phyloP scores from a whole-genome alignment of 2,888 invertebrate species.

The Notocelia uddmanniana region DNA sequence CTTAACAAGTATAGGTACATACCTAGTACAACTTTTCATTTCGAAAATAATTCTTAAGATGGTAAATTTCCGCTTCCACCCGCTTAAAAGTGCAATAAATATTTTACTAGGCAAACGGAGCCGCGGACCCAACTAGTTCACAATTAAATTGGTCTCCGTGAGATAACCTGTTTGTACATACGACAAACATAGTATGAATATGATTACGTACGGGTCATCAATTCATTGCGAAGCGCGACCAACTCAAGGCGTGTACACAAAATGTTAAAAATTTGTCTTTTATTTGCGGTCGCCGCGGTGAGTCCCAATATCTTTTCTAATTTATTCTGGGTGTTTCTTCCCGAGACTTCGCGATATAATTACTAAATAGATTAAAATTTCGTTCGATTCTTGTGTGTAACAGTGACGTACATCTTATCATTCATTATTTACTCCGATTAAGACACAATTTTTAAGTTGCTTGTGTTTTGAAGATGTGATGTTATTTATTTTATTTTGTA shows the following conservation, averaged over 20 bases:
- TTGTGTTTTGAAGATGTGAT: no score
- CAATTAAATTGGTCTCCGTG: conserved; percentile 5
- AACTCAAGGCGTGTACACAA: conserved; percentile 15
- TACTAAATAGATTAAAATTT: no score
- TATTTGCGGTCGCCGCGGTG: conserved; percentile 23
- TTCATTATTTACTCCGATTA: no score
- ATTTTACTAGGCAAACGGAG: background rate
- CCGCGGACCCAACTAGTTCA: background rate
- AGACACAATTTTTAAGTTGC: no score
- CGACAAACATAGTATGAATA: background rate
- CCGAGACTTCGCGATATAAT: no score
- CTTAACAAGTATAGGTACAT: no score
- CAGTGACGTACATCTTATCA: no score
- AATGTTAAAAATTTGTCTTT: conserved; percentile 29
- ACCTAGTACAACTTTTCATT: no score
- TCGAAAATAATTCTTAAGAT: background rate
- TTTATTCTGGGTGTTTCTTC: no score
- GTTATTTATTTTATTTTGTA: no score
- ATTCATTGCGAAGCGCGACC: conserved; percentile 1
- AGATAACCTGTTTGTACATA: conserved; percentile 29
- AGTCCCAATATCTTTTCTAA: background rate
- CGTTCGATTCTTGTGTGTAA: no score
- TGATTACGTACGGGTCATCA: conserved; percentile 7
- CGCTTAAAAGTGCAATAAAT: background rate
- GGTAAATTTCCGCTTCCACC: background rate